Percentiles rank a stretch among this genome's conserved stretches.
These are phyloP conservation scores for Alexandromys fortis DNA, from an alignment of 2,113 vertebrate species.

Conservation along the genomic window DNA sequence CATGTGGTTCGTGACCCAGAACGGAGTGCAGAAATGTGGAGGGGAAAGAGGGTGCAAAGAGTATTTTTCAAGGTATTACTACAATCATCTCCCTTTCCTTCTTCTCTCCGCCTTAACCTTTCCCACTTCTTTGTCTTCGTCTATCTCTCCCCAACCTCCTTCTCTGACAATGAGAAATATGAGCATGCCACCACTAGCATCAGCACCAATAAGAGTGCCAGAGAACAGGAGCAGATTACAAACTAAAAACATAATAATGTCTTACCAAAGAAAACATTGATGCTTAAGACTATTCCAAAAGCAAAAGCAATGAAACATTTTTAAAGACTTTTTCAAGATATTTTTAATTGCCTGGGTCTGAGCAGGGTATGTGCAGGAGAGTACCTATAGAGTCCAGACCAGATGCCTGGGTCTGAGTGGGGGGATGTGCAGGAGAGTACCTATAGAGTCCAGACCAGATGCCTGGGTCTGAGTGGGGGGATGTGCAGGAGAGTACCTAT, in stretches of 20 bases:
- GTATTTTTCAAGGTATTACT: neutral
- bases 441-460: neutral
- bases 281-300: neutral
- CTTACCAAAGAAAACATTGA: neutral
- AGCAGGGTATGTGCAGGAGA: neutral
- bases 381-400: too few species aligned
- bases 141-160: fast-evolving
- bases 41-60: neutral
- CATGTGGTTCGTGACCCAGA: neutral
- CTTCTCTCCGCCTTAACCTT: too few species aligned
- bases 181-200: neutral
- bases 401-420: too few species aligned
- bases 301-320: neutral
- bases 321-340: neutral
- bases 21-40: neutral
- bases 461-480: too few species aligned
- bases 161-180: neutral
- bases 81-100: neutral
- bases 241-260: neutral
- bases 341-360: neutral
- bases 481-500: neutral
- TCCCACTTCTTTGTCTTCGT: neutral
- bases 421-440: neutral
- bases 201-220: neutral
- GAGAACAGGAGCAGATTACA: neutral